Evolutionary conservation across 2,797 vertebrate genomes (phyloP).

Genomic region (Girardinus metallicus): DNA sequence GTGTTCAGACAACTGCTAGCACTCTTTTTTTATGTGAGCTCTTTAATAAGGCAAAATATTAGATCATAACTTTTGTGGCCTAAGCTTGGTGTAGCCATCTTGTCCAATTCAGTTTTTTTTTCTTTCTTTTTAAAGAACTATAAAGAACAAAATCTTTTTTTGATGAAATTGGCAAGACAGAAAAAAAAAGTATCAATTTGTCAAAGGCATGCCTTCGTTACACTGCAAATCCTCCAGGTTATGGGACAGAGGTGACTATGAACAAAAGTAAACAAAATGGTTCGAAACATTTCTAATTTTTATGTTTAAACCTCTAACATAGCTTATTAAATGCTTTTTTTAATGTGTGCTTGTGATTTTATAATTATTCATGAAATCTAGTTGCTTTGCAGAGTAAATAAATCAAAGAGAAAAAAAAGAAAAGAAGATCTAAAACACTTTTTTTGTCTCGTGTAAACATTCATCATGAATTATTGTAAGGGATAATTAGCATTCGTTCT

Average conservation of each 20-base stretch:
- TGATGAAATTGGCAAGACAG: neutral
- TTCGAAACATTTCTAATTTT: neutral
- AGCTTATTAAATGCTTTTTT: too few relatives aligned
- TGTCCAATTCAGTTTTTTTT: neutral
- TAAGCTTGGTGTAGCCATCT: neutral
- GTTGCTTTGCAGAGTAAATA: neutral
- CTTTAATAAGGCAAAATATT: too few relatives aligned
- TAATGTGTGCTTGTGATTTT: neutral
- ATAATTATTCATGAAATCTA: neutral
- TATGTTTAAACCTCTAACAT: too few relatives aligned
- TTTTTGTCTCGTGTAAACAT: neutral
- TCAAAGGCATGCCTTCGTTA: neutral
- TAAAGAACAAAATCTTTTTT: neutral
- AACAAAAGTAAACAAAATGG: neutral
- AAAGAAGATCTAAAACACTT: neutral
- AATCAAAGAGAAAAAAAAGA: neutral
- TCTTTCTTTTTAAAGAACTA: neutral
- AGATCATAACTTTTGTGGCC: too few relatives aligned
- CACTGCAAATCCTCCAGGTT: neutral
- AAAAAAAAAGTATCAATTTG: too few relatives aligned
- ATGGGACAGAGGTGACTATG: neutral
- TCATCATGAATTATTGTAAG: neutral
- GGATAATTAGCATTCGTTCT: slow-evolving; percentile 5
- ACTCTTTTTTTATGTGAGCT: neutral
- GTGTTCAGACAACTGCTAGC: neutral